These are phyloP conservation scores for Myiotriccus ornatus DNA, from an alignment of 2,797 vertebrate genomes.

Conservation along the genomic window DNA sequence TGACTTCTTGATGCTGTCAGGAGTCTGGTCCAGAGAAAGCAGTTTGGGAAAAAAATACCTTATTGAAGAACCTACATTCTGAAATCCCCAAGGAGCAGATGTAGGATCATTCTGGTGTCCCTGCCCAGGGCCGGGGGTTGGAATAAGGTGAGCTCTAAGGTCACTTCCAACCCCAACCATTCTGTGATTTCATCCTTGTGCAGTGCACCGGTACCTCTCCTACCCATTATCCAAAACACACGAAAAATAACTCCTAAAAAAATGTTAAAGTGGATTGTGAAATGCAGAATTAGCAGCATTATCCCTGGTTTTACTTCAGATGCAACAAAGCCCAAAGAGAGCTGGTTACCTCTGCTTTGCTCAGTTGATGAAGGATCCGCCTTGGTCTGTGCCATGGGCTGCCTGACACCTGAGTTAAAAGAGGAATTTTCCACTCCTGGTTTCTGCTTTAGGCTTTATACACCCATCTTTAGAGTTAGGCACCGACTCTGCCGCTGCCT, in stretches of 20 bases:
- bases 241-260: too few relatives aligned
- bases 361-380: fast-evolving
- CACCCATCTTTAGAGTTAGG: not conserved
- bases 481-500: not conserved
- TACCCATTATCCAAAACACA: too few relatives aligned
- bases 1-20: not conserved
- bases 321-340: not conserved
- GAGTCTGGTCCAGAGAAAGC: not conserved
- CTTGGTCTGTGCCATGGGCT: not conserved
- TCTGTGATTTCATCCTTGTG: not conserved
- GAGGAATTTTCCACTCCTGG: not conserved
- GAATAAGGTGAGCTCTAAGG: not conserved
- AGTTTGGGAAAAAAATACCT: not conserved
- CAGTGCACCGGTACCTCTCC: not conserved
- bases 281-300: not conserved
- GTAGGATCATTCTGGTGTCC: not conserved
- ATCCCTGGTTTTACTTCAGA: not conserved
- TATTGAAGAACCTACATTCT: not conserved
- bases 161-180: not conserved
- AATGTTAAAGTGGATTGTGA: not conserved
- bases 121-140: not conserved
- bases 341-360: not conserved
- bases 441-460: not conserved
- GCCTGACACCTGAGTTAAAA: not conserved
- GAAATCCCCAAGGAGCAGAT: not conserved